A percentile compares a stretch with the other conserved stretches of the same genome.
Evolutionary conservation across 2,797 vertebrate genomes (phyloP).

Genomic region (Urocyon cinereoargenteus): DNA sequence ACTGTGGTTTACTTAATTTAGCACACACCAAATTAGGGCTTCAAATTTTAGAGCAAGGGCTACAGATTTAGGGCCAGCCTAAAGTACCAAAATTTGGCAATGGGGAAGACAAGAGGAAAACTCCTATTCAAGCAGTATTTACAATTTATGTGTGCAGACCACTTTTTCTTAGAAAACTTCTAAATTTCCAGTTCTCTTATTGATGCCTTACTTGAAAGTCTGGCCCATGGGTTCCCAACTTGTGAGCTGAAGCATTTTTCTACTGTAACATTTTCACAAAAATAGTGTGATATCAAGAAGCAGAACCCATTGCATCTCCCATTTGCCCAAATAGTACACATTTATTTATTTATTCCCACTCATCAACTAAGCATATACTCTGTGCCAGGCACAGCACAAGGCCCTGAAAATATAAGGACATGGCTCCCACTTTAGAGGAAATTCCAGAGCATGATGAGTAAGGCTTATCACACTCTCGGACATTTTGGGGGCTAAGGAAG

Average conservation of each 20-base stretch:
- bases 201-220: neutral
- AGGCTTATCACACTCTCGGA: neutral
- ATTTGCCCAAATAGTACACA: rapidly evolving
- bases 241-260: neutral
- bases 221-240: neutral
- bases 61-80: neutral
- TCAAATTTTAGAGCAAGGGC: neutral
- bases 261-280: neutral
- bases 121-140: neutral
- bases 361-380: neutral
- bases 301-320: neutral
- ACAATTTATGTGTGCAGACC: neutral
- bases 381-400: neutral
- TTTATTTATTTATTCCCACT: neutral
- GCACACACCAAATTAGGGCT: neutral
- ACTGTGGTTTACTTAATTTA: neutral
- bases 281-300: neutral
- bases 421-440: neutral
- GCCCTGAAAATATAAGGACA: neutral
- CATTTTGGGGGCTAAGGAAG: rapidly evolving
- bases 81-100: neutral
- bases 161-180: neutral
- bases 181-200: neutral
- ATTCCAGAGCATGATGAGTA: neutral
- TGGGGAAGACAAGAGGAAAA: neutral